Conservation (phyloP, 1,140 invertebrate species). For the Glomeris maerens region DNA sequence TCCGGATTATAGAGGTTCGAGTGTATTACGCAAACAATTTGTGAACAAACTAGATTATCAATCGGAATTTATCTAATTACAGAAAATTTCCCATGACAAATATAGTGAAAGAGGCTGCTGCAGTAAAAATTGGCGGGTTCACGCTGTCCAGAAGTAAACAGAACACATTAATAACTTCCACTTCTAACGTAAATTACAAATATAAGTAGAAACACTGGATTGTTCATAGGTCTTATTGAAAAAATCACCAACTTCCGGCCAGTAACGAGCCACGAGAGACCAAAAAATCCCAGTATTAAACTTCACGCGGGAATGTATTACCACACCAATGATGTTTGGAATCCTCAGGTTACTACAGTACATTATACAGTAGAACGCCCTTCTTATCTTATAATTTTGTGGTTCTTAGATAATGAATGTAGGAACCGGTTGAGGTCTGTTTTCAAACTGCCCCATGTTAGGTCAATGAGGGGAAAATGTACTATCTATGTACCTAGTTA, state of each 20-base stretch:
- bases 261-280: slow-evolving; percentile 66
- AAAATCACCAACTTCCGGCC: slow-evolving; percentile 61
- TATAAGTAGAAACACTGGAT: not conserved
- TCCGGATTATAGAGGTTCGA: too few species aligned
- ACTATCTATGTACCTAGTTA: too few species aligned
- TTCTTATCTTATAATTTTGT: too few species aligned
- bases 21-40: too few species aligned
- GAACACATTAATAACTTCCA: not conserved
- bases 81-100: slow-evolving; percentile 33
- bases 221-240: slow-evolving; percentile 42
- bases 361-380: too few species aligned
- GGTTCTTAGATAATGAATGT: too few species aligned
- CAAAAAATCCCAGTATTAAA: slow-evolving; percentile 62
- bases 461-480: too few species aligned
- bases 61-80: slow-evolving; percentile 15
- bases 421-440: too few species aligned
- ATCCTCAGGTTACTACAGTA: slow-evolving; percentile 67
- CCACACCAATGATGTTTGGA: slow-evolving; percentile 63
- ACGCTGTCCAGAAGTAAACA: not conserved
- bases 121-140: slow-evolving; percentile 13
- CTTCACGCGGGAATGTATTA: slow-evolving; percentile 73
- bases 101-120: slow-evolving; percentile 28
- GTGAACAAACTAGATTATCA: too few species aligned
- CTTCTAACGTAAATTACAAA: not conserved
- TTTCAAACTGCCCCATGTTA: too few species aligned